These are phyloP conservation scores for Tragelaphus eurycerus DNA, from an alignment of 2,797 vertebrate species.

Conservation along the genomic window DNA sequence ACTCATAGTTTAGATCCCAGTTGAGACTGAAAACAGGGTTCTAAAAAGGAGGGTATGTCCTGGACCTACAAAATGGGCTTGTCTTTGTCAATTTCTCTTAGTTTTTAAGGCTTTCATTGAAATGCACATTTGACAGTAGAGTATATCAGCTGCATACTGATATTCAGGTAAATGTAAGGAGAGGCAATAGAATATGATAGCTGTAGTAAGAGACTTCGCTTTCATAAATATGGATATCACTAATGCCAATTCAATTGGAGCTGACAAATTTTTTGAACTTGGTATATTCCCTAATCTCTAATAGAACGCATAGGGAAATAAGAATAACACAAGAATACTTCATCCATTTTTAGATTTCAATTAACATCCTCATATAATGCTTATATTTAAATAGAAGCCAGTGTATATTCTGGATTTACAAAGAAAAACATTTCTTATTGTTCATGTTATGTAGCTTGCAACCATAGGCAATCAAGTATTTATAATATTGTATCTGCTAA, in stretches of 20 bases:
- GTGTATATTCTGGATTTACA: not conserved
- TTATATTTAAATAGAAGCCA: conserved; percentile 3
- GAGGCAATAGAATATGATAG: not conserved
- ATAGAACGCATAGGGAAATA: not conserved
- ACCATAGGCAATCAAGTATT: not conserved
- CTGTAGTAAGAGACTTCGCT: conserved; percentile 27
- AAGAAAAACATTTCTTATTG: not conserved
- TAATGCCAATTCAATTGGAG: conserved; percentile 40
- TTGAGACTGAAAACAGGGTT: not conserved
- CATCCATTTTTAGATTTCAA: not conserved
- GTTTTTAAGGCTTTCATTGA: conserved; percentile 32
- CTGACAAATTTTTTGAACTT: conserved; percentile 3
- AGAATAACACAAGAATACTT: conserved; percentile 9
- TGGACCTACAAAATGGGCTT: not conserved
- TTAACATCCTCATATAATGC: not conserved
- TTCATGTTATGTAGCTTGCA: not conserved
- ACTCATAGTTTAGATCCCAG: not conserved
- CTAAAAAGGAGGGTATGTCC: not conserved
- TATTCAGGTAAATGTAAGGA: conserved; percentile 27
- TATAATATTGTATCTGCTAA: not conserved
- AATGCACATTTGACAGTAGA: conserved; percentile 5
- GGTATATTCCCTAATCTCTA: not conserved
- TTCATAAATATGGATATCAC: conserved; percentile 41
- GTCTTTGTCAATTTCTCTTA: not conserved
- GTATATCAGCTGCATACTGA: not conserved